phyloP scores from a whole-genome alignment of 2,113 vertebrate genomes.

The Mormoops blainvillei region DNA sequence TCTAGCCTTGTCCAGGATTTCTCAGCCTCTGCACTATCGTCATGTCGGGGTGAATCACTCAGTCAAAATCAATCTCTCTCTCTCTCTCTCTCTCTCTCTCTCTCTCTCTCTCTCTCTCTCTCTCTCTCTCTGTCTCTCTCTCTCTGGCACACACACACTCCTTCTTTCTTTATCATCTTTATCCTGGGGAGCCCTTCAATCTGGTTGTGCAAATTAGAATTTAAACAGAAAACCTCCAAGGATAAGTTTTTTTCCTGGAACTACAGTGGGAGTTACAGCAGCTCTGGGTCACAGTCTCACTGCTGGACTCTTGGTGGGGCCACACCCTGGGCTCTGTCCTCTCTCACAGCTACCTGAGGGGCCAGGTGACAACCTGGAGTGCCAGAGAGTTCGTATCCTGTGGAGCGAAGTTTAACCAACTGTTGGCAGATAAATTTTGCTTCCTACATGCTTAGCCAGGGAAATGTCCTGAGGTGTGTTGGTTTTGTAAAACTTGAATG shows the following conservation, averaged over 20 bases:
- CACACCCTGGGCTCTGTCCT: not conserved
- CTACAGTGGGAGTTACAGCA: too few species aligned
- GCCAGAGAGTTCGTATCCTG: not conserved
- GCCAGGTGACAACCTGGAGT: not conserved
- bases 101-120: not conserved
- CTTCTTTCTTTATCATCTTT: not conserved
- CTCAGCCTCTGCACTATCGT: not conserved
- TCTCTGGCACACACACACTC: not conserved
- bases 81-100: not conserved
- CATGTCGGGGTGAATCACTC: not conserved
- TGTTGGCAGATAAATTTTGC: too few species aligned
- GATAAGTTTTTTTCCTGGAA: not conserved
- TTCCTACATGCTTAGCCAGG: not conserved
- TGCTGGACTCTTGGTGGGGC: not conserved
- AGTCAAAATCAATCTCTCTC: not conserved
- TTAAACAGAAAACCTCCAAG: not conserved
- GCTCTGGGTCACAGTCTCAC: not conserved
- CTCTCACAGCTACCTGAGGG: not conserved
- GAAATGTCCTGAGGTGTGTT: not conserved
- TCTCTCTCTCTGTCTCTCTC: not conserved
- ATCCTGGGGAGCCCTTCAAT: not conserved
- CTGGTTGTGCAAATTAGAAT: not conserved
- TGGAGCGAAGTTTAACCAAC: not conserved
- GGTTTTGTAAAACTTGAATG: not conserved
- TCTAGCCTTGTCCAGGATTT: not conserved